Evolutionary conservation across 2,888 invertebrate species (phyloP).

Genomic region (Dolichomitus sp.): DNA sequence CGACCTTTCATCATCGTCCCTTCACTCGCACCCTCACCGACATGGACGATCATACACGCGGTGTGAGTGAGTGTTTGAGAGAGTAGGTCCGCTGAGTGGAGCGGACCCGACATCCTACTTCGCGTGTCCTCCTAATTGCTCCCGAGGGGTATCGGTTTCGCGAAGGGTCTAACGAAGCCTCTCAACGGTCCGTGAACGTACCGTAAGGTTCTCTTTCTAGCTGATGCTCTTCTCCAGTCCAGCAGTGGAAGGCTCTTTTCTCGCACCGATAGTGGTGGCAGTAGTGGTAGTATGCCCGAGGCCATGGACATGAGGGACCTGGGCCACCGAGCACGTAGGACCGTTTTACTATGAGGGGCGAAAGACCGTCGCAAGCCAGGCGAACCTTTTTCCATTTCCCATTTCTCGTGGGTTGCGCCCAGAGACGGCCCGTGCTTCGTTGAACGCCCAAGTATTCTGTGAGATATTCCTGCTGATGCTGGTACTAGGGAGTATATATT

Average conservation of each 20-base stretch:
- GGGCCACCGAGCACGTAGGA: slow-evolving; percentile 59
- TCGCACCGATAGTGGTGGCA: slow-evolving; percentile 2
- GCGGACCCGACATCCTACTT: slow-evolving; percentile 41
- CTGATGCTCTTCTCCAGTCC: slow-evolving; percentile 35
- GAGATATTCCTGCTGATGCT: slow-evolving; percentile 60
- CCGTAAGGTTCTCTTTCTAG: slow-evolving; percentile 26
- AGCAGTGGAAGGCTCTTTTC: slow-evolving; percentile 23
- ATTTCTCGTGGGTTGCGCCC: slow-evolving; percentile 49
- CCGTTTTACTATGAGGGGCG: slow-evolving; percentile 47
- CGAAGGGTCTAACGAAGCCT: slow-evolving; percentile 63
- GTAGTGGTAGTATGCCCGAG: slow-evolving; percentile 37
- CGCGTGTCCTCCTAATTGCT: slow-evolving; percentile 63
- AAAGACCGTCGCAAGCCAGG: slow-evolving; percentile 33
- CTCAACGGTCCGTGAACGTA: slow-evolving; percentile 37
- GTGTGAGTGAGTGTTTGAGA: slow-evolving; percentile 12
- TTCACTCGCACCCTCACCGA: background rate
- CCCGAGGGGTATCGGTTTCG: slow-evolving; percentile 61
- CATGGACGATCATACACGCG: background rate
- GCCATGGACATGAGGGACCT: slow-evolving; percentile 48
- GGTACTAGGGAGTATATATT: slow-evolving; percentile 41
- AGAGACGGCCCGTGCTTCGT: slow-evolving; percentile 40
- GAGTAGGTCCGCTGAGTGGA: slow-evolving; percentile 5
- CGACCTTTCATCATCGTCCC: slow-evolving; percentile 30
- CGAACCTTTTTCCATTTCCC: slow-evolving; percentile 62
- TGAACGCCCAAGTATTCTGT: slow-evolving; percentile 43